phyloP scores from a whole-genome alignment of 2,113 vertebrate genomes.

The Ageneiosus marmoratus region DNA sequence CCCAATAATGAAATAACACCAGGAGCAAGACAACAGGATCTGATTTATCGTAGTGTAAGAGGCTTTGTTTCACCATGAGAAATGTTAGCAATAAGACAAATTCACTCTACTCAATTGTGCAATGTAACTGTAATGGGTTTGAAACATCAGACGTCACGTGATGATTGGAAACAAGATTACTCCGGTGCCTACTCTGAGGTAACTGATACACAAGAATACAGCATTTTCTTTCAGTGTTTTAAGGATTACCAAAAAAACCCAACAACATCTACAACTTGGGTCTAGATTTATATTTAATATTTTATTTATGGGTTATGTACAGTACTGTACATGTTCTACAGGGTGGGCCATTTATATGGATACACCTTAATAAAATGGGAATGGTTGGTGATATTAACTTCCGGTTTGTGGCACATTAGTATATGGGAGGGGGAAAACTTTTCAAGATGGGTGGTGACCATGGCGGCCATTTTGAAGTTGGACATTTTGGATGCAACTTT shows the following conservation, averaged over 20 bases:
- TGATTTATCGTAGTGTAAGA: background rate
- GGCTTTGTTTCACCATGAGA: background rate
- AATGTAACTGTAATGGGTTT: background rate
- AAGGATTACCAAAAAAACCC: background rate
- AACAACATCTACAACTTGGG: background rate
- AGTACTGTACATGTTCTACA: background rate
- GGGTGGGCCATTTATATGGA: too few relatives aligned
- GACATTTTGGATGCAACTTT: too few relatives aligned
- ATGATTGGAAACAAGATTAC: background rate
- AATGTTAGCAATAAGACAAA: background rate
- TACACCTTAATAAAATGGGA: too few relatives aligned
- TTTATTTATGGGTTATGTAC: background rate
- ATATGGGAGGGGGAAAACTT: too few relatives aligned
- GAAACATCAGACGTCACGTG: background rate
- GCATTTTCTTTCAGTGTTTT: background rate
- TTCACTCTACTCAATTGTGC: background rate
- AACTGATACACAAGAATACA: background rate
- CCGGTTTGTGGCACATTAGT: too few relatives aligned
- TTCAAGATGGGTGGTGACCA: too few relatives aligned
- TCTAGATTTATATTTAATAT: background rate
- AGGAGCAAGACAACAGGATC: background rate
- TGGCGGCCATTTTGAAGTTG: too few relatives aligned
- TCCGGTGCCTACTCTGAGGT: background rate
- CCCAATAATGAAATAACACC: background rate
- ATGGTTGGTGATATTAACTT: too few relatives aligned